Percentiles rank a stretch among this genome's conserved stretches.
Evolutionary conservation across 2,888 invertebrate genomes (phyloP).

Genomic region (Zele albiditarsus): DNA sequence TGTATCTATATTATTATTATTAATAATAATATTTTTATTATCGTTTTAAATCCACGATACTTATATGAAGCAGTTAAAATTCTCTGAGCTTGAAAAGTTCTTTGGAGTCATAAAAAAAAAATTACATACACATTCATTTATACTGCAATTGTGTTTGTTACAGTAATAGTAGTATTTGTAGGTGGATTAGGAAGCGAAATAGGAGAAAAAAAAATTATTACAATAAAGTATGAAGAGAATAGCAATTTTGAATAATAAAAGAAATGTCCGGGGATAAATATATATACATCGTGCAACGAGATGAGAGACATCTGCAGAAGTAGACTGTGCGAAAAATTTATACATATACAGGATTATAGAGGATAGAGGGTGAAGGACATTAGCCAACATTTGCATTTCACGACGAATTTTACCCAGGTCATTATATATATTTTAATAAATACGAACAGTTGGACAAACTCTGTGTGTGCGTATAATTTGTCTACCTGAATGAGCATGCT

Average conservation of each 20-base stretch:
- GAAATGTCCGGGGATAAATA: constrained; percentile 2
- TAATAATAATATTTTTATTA: not conserved
- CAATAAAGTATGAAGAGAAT: not conserved
- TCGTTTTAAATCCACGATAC: not conserved
- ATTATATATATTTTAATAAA: constrained; percentile 15
- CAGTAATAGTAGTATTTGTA: too few species aligned
- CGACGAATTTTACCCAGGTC: not conserved
- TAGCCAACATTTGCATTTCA: constrained; percentile 18
- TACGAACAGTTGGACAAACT: constrained; percentile 8
- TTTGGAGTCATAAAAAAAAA: not conserved
- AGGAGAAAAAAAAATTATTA: not conserved
- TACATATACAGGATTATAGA: not conserved
- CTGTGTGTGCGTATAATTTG: not conserved
- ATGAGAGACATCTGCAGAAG: constrained; percentile 23
- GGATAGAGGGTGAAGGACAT: constrained; percentile 10
- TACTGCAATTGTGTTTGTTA: not conserved
- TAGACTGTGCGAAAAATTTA: not conserved
- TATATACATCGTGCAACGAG: constrained; percentile 19
- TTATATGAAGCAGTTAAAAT: too few species aligned
- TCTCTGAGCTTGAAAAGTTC: not conserved
- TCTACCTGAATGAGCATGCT: not conserved
- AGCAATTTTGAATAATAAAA: not conserved
- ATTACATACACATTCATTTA: not conserved
- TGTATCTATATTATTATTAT: not conserved
- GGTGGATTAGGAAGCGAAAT: not conserved